Evolutionary conservation across 2,888 invertebrate species (phyloP), one percentile per base, ranked within the genome.

Genomic region (Drosophila hamatofila): DNA sequence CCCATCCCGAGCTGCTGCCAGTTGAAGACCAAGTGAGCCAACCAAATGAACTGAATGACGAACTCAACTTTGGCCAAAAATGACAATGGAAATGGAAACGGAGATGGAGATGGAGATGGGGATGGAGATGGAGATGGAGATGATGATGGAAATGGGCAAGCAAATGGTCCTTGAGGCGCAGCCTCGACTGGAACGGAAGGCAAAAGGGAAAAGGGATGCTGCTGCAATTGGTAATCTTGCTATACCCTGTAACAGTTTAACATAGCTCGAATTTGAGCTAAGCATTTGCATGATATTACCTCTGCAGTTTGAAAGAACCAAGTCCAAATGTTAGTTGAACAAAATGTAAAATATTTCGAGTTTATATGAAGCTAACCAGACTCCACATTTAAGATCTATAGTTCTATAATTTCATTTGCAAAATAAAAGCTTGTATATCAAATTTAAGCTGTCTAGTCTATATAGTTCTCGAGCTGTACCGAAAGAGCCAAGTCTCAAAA

Each of bases 11-110:
- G 0, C 37, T 37, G 7, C 42, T 9, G 51, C 14, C 30, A 30
- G 18, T 30, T 18, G 49, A 3, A 49, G 27, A 33, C 18, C 33
- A 49, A 49, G 30, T 14, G 18, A 30, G 11, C 1, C 52, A 52
- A n/a, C 52, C 35, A 37, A 66, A 69, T 73, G 78, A 80, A 68
- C 80, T 68, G 65, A 60, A 79, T 72, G 76, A 72, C 71, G 74
- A 72, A 80, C 79, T 79, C 65, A 73, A 83, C 87, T 68, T 39
- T 64, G 68, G 70, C 41, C 75, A 68, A 71, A 77, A 75, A 75
- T 83, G 72, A 70, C 67, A 65, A 70, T 67, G 75, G 64, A 44
- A 59, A 57, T 51, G 52, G 48, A 48, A 52, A 59, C 44, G 55
- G 54, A 39, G 66, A 61, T 61, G 66, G 18, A n/a, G 48, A 25